These are phyloP conservation scores for Carapus acus DNA, from an alignment of 2,797 vertebrate species.

Conservation along the genomic window DNA sequence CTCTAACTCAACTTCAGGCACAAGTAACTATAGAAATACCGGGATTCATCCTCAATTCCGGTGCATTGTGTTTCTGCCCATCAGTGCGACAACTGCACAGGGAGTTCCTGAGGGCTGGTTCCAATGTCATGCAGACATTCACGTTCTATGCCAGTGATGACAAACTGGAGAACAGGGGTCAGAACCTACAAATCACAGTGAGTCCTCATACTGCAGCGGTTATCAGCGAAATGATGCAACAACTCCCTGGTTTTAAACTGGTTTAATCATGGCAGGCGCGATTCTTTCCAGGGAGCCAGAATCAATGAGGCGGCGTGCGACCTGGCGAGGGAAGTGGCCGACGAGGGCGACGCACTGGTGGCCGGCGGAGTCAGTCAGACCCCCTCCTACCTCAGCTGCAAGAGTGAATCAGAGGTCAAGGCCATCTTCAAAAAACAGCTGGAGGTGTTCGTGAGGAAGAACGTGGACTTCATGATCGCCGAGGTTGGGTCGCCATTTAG, in stretches of 20 bases:
- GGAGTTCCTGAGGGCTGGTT: slow-evolving; percentile 82
- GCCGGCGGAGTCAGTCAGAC: slow-evolving; percentile 87
- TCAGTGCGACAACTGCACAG: slow-evolving; percentile 83
- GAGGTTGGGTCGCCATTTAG: too few relatives aligned
- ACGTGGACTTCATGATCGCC: too few relatives aligned
- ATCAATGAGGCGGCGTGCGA: slow-evolving; percentile 88
- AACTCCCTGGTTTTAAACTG: too few relatives aligned
- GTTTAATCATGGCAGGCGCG: too few relatives aligned
- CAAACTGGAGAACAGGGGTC: slow-evolving; percentile 85
- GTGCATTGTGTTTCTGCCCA: slow-evolving; percentile 8
- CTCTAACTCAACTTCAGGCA: too few relatives aligned
- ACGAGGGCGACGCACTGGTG: slow-evolving; percentile 82
- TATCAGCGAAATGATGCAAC: too few relatives aligned
- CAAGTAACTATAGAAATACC: neutral
- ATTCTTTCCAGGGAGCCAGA: slow-evolving; percentile 67
- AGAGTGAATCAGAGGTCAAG: too few relatives aligned
- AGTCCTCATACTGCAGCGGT: slow-evolving; percentile 17
- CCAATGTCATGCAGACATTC: slow-evolving; percentile 84
- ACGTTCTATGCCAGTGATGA: slow-evolving; percentile 88
- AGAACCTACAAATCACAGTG: slow-evolving; percentile 69
- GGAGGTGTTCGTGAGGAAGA: too few relatives aligned
- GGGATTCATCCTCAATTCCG: slow-evolving; percentile 1
- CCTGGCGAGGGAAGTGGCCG: slow-evolving; percentile 81
- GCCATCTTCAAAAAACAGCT: too few relatives aligned
- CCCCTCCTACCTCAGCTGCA: slow-evolving; percentile 86